These are phyloP conservation scores for Eumacrocentrus americanus DNA, from an alignment of 2,888 invertebrate species.

Conservation along the genomic window DNA sequence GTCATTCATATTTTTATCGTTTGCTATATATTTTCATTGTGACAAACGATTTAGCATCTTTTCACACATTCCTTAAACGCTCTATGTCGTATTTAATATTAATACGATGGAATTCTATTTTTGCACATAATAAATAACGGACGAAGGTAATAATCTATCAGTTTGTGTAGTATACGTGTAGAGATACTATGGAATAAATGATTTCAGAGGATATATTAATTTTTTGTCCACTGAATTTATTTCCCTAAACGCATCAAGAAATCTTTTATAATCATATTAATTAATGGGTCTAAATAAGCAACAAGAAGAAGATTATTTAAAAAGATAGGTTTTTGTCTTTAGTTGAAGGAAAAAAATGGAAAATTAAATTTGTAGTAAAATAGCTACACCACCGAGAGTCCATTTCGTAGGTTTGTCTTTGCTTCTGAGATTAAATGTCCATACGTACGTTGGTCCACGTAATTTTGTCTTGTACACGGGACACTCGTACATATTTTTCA, in stretches of 20 bases:
- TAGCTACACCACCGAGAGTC: slow-evolving; percentile 91
- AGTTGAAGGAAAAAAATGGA: slow-evolving; percentile 65
- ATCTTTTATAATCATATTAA: not conserved
- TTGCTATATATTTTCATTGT: slow-evolving; percentile 17
- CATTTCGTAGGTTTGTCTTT: slow-evolving; percentile 89
- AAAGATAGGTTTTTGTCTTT: not conserved
- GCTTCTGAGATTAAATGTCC: slow-evolving; percentile 93
- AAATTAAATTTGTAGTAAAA: slow-evolving; percentile 80
- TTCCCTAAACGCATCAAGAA: not conserved
- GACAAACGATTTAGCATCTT: not conserved
- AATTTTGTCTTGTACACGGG: slow-evolving; percentile 90
- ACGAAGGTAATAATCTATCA: slow-evolving; percentile 42
- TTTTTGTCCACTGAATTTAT: not conserved
- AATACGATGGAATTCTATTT: slow-evolving; percentile 45
- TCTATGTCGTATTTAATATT: slow-evolving; percentile 41
- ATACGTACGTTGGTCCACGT: slow-evolving; percentile 91
- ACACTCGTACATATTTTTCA: slow-evolving; percentile 87
- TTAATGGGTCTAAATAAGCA: not conserved
- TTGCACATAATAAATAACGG: slow-evolving; percentile 48
- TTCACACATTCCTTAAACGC: slow-evolving; percentile 45
- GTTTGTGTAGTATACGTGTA: slow-evolving; percentile 46
- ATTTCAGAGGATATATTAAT: slow-evolving; percentile 29
- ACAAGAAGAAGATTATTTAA: not conserved
- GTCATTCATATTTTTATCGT: no score
- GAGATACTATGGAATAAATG: slow-evolving; percentile 40